These are phyloP conservation scores for Cyrtorhinus lividipennis DNA, from an alignment of 1,140 invertebrate genomes.

Conservation along the genomic window DNA sequence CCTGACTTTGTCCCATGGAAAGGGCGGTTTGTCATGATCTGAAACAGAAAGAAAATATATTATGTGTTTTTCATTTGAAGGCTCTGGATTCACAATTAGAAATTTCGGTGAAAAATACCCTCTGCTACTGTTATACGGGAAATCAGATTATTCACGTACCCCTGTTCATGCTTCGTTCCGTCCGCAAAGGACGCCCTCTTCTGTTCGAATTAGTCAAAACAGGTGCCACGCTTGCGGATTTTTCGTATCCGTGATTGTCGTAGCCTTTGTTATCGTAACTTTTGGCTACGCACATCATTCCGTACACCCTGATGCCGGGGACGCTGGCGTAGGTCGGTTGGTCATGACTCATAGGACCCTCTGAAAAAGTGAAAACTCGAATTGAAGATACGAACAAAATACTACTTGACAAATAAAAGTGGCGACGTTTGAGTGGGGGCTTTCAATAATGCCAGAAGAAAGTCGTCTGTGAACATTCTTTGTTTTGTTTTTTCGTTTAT, in stretches of 20 bases:
- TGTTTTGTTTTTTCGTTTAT: too few species aligned
- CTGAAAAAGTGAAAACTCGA: conserved; percentile 40
- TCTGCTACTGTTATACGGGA: too few species aligned
- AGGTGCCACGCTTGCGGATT: conserved; percentile 28
- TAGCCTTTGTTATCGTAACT: conserved; percentile 25
- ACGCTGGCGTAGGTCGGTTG: conserved; percentile 86
- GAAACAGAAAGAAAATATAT: background rate
- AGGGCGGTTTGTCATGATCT: conserved; percentile 33
- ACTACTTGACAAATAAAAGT: too few species aligned
- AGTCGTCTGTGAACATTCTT: too few species aligned
- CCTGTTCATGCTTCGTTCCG: conserved; percentile 35
- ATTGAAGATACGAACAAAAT: conserved; percentile 19
- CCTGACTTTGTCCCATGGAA: conserved; percentile 57
- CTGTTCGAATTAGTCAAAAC: conserved; percentile 31
- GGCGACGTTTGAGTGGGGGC: too few species aligned
- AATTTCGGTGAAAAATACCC: too few species aligned
- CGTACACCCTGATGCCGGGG: conserved; percentile 78
- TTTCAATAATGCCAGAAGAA: too few species aligned
- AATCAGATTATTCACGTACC: too few species aligned
- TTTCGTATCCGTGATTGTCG: too few species aligned
- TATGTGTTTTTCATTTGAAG: conserved; percentile 10
- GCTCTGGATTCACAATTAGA: conserved; percentile 11
- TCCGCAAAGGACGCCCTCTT: conserved; percentile 32
- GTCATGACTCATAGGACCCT: conserved; percentile 84
- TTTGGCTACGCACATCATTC: conserved; percentile 73